Conservation (phyloP, 2,797 vertebrate genomes). For the Miichthys miiuy region DNA sequence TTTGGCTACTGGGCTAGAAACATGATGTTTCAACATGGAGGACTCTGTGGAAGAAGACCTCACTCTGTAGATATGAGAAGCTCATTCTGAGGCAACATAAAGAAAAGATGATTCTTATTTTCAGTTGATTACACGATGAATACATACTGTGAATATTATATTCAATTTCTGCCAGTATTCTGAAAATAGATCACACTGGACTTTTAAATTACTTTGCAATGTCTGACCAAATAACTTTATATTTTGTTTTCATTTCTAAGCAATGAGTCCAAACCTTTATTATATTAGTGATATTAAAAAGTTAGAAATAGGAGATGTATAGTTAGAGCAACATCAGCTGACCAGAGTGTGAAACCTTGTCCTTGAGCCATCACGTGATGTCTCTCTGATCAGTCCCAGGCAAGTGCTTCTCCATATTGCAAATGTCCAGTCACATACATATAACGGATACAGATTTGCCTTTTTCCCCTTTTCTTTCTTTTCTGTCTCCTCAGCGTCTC, state of each 20-base stretch:
- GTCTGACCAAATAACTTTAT: background rate
- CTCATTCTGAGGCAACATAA: too few species aligned
- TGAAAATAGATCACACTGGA: too few species aligned
- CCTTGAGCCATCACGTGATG: conserved; percentile 5
- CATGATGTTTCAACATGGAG: too few species aligned
- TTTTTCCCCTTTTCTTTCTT: background rate
- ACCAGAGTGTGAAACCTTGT: conserved; percentile 9
- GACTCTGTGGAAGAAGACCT: too few species aligned
- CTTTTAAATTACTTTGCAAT: background rate
- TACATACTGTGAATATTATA: too few species aligned
- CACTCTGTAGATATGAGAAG: too few species aligned
- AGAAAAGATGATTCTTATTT: too few species aligned
- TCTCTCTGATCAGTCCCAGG: background rate
- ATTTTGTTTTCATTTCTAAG: background rate
- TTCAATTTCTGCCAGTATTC: too few species aligned
- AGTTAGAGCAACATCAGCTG: conserved; percentile 10
- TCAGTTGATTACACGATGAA: too few species aligned
- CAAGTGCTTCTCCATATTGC: conserved; percentile 17
- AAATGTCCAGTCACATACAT: conserved; percentile 23
- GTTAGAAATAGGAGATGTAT: background rate
- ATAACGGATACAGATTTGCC: conserved; percentile 14
- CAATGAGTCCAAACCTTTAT: background rate
- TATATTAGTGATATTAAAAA: background rate
- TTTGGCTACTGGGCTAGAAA: too few species aligned
- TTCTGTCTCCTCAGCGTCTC: conserved; percentile 82